These are phyloP conservation scores for Melanaphis sacchari DNA, from an alignment of 1,140 invertebrate genomes.

Conservation along the genomic window DNA sequence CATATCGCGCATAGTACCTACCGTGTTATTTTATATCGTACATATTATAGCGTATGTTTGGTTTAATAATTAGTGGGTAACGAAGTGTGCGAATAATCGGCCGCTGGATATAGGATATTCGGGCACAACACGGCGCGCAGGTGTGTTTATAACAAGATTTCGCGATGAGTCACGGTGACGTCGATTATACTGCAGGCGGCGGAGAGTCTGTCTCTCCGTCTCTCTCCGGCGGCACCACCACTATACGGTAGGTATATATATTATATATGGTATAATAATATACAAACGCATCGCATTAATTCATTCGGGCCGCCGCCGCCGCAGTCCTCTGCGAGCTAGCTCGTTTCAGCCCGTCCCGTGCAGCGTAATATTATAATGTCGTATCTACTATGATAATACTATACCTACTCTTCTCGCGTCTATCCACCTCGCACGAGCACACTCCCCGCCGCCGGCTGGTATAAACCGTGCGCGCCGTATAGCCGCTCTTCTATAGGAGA, in stretches of 20 bases:
- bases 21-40: no score
- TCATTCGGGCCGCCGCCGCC: not conserved
- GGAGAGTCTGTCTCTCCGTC: not conserved
- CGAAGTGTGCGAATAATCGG: conserved; percentile 34
- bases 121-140: not conserved
- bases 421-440: not conserved
- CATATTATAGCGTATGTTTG: not conserved
- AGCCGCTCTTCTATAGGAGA: no score
- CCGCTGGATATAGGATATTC: not conserved
- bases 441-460: not conserved
- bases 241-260: no score
- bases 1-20: no score
- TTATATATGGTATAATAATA: no score
- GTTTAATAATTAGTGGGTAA: not conserved
- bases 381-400: no score
- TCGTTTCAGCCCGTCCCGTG: not conserved
- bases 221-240: no score
- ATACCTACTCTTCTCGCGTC: not conserved
- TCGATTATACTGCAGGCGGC: not conserved
- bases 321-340: not conserved
- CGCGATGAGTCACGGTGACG: conserved; percentile 31
- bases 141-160: conserved; percentile 43
- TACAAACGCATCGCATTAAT: not conserved
- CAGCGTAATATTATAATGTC: no score
- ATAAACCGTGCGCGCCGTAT: no score